Base-by-base conservation (phyloP, 2,113 vertebrate species). In the Panthera tigris region DNA sequence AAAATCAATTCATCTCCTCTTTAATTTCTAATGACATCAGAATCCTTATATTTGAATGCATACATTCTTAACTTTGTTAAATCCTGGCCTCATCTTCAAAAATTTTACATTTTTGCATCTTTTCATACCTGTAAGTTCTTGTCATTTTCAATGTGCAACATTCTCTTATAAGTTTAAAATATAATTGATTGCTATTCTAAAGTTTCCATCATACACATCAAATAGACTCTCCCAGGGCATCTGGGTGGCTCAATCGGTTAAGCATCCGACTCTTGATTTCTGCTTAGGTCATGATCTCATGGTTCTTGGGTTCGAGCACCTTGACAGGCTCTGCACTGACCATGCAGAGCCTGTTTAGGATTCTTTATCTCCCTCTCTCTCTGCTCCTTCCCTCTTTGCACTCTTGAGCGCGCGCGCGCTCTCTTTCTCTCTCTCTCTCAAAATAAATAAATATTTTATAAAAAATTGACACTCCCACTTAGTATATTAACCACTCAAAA, bases 21-120 rank as follows among this genome's bases (percentile, higher is more conserved):
- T 87, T 69, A 68, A 69, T 87, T 69, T 52, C 65, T 87, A 87
- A 11, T 50, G 23, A 86, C 41, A 87, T 23, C 45, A 68, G 21
- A 52, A 69, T 50, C 31, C 11, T 52, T 71, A 69, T 25, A 52
- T 52, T 71, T 33, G 66, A 48, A 9, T 36, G 36, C 15, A 69
- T n/a, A 36, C 52, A 12, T 33, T 52, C 41, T 69, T 69, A 52
- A 52, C 66, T 69, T 48, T 68, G 36, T 68, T 68, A 86, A 68
- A 68, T 86, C 25, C n/a, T 83, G 81, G 55, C 36, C 55, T 63
- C 14, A 39, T 66, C 29, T 85, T 33, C 63, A 45, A 85, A 66
- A 3, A n/a, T 69, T 69, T 50, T 68, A 25, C 57, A 73, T 57
- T 74, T 57, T 69, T 50, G 65, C 31, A 86, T 11, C 19, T n/a